Conservation (phyloP, 2,797 vertebrate species). For the Harpagifer antarcticus region DNA sequence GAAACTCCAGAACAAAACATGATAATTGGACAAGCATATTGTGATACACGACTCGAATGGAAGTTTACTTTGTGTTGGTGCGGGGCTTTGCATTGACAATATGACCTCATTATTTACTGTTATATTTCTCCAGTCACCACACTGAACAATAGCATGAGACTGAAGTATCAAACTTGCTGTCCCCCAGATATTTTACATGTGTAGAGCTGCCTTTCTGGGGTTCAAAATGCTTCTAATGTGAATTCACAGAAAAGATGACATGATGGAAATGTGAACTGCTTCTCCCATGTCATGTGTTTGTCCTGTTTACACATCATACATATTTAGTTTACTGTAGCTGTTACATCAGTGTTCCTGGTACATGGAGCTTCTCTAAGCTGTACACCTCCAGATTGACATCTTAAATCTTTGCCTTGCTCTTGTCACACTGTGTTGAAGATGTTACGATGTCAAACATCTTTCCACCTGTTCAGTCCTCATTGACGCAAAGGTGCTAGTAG, state of each 20-base stretch:
- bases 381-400: neutral
- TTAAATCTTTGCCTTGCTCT: slow-evolving; percentile 6
- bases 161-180: neutral
- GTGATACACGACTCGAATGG: neutral
- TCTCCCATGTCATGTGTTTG: slow-evolving; percentile 43
- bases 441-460: neutral
- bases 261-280: slow-evolving; percentile 36
- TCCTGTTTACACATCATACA: slow-evolving; percentile 61
- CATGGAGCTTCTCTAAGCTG: slow-evolving; percentile 13
- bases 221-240: slow-evolving; percentile 29
- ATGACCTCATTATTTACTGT: slow-evolving; percentile 15
- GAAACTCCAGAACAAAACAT: neutral
- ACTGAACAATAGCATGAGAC: neutral
- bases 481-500: slow-evolving; percentile 8
- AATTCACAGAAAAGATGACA: slow-evolving; percentile 25
- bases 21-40: neutral
- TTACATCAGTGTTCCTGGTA: slow-evolving; percentile 37
- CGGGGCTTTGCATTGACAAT: slow-evolving; percentile 4
- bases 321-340: slow-evolving; percentile 52
- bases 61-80: neutral
- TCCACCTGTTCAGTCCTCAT: neutral
- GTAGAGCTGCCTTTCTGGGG: neutral
- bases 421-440: slow-evolving; percentile 10
- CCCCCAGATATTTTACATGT: neutral
- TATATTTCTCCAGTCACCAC: slow-evolving; percentile 10